phyloP scores from a whole-genome alignment of 92 coral and sea anemone species.

The Paragorgia papillata region DNA sequence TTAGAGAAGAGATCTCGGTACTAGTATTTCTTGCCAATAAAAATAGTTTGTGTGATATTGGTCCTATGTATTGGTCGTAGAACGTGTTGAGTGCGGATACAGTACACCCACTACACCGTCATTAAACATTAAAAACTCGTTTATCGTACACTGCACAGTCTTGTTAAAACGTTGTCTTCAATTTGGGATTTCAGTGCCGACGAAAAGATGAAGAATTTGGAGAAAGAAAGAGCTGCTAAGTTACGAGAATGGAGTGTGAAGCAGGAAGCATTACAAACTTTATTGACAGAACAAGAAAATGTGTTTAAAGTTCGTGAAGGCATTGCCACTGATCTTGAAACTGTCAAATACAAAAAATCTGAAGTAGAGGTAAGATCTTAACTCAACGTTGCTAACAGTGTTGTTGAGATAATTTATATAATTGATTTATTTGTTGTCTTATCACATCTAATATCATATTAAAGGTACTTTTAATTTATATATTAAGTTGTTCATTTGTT shows the following conservation, averaged over 20 bases:
- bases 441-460: too few species aligned
- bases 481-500: too few species aligned
- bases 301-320: conserved; percentile 44
- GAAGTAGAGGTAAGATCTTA: conserved; percentile 21
- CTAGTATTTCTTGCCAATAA: background rate
- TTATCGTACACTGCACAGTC: too few species aligned
- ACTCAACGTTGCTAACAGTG: background rate
- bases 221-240: conserved; percentile 10
- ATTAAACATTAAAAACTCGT: too few species aligned
- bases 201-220: conserved; percentile 16
- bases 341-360: conserved; percentile 39
- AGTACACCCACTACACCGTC: too few species aligned
- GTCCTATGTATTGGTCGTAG: too few species aligned
- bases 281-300: conserved; percentile 29
- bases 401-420: background rate
- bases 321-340: conserved; percentile 41
- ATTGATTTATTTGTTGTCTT: background rate
- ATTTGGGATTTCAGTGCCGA: conserved; percentile 11
- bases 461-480: too few species aligned
- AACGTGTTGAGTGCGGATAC: too few species aligned
- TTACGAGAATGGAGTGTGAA: conserved; percentile 31
- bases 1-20: conserved; percentile 13
- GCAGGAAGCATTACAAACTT: conserved; percentile 28
- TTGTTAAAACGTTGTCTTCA: too few species aligned
- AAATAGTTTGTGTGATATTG: too few species aligned